Evolutionary conservation across 2,113 vertebrate genomes (phyloP).

Genomic region (Prolemur simus): DNA sequence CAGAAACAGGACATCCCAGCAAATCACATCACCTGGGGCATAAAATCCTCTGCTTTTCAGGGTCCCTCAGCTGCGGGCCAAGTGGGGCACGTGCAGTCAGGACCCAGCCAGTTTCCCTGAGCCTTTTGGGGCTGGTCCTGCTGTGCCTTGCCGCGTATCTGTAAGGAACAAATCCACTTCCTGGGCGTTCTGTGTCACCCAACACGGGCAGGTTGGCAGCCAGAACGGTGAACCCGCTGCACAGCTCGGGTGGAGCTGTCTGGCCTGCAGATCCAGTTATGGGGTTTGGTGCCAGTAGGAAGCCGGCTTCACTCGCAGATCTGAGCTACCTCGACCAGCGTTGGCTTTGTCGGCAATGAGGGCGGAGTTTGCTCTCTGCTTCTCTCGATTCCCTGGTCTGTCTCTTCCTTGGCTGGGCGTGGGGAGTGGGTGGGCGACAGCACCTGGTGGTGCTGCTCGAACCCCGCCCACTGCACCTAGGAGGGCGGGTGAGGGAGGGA

Average conservation of each 20-base stretch:
- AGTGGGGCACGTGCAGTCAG: neutral
- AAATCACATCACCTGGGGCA: fast-evolving
- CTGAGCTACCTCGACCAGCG: fast-evolving
- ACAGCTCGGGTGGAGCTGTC: neutral
- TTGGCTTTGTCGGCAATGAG: fast-evolving
- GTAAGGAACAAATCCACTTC: neutral
- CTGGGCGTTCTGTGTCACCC: neutral
- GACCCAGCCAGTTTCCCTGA: neutral
- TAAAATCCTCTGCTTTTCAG: neutral
- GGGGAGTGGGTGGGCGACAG: neutral
- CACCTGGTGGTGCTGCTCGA: neutral
- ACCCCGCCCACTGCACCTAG: neutral
- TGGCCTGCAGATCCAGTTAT: fast-evolving
- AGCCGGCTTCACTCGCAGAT: no score
- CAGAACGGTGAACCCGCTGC: neutral
- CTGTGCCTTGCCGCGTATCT: no score
- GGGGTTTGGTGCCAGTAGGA: neutral
- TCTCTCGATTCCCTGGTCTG: fast-evolving
- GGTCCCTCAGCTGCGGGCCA: neutral
- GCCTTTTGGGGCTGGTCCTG: neutral
- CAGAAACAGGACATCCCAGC: neutral
- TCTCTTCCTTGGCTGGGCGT: neutral
- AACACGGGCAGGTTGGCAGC: neutral
- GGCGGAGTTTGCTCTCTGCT: neutral
- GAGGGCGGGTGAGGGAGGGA: neutral